Evolutionary conservation across 2,797 vertebrate genomes (phyloP), one percentile per base, ranked within the genome.

Genomic region (Sebastes matsubarae): DNA sequence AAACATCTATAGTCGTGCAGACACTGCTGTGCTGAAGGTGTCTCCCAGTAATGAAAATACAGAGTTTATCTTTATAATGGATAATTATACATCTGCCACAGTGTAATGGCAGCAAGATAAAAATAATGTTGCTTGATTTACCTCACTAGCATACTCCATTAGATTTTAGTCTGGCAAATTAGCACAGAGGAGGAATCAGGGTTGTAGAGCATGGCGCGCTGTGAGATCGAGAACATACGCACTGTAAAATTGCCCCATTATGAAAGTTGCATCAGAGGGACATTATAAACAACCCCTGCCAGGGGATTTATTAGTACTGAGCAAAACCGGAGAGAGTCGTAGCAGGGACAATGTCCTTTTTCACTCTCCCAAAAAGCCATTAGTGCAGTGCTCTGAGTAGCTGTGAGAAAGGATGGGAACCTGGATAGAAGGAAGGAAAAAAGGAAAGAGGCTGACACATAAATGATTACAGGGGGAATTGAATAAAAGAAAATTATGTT

Each of bases 71-170:
- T 93, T 92, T 82, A 84, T 89, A 94, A 94, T 91, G 90, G 88
- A 90, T 94, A 88, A 86, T 94, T 95, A 93, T 94, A 89, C 91
- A 94, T 94, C 92, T 94, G 92, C 87, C 91, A 91, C 82, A 67
- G 88, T 83, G 76, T 88, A 89, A 93, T 93, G 85, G 90, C 82
- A 78, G 86, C 36, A 65, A 92, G 88, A 90, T 90, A 84, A 90
- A 90, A 89, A 84, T 88, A 88, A 92, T 79, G 74, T 81, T 72
- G 87, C 89, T 87, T 95, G 93, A 94, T 94, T 95, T 94, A 94
- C 89, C 72, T 94, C 91, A 59, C 83, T 91, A 86, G 88, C 87
- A 88, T 87, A 92, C 90, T 85, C 88, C 92, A 93, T 94, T 93
- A 92, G 85, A 95, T 95, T 92, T 90, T 89, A 90, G 90, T 88